These are phyloP conservation scores for Sebastes paucispinis DNA, from an alignment of 2,797 vertebrate species.

Conservation along the genomic window DNA sequence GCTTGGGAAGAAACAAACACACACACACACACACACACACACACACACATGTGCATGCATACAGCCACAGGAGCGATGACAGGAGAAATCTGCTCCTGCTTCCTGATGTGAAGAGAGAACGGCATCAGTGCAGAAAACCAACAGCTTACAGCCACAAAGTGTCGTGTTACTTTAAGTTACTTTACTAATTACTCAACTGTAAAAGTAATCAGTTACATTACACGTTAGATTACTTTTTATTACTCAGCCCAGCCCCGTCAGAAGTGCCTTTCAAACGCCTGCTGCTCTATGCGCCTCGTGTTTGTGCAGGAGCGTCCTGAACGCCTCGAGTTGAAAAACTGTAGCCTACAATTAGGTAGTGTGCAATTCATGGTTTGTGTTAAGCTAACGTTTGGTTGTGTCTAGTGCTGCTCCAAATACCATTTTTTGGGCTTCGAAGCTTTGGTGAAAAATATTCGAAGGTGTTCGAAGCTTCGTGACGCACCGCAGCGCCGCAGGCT, in stretches of 20 bases:
- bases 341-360: not conserved
- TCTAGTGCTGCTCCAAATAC: too few relatives aligned
- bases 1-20: conserved; percentile 61
- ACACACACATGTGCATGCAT: not conserved
- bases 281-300: too few relatives aligned
- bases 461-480: too few relatives aligned
- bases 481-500: too few relatives aligned
- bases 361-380: too few relatives aligned
- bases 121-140: conserved; percentile 24
- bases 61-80: conserved; percentile 46
- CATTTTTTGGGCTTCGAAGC: too few relatives aligned
- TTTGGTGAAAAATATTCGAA: too few relatives aligned
- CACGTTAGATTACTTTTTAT: not conserved
- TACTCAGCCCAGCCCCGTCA: not conserved
- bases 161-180: not conserved
- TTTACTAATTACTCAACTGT: not conserved
- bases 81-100: conserved; percentile 53
- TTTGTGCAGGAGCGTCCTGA: too few relatives aligned
- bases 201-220: not conserved
- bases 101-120: conserved; percentile 49
- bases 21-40: not conserved
- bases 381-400: not conserved
- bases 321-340: not conserved
- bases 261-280: not conserved
- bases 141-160: conserved; percentile 15